Base-by-base conservation (phyloP, 2,113 vertebrate species). In the Ivindomyrus marchei region DNA sequence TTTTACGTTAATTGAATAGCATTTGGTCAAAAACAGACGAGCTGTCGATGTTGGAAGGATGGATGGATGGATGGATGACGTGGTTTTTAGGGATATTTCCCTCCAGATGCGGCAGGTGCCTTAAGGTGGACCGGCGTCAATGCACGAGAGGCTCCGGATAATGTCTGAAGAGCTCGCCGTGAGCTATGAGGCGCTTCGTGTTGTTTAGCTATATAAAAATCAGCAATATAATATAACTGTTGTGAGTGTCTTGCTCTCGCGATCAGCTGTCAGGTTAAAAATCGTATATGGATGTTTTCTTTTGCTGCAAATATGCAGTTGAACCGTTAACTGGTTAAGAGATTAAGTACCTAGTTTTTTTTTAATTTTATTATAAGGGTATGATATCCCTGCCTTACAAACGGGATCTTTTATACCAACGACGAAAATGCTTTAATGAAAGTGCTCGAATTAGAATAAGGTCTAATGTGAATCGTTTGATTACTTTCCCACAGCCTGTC, bases 401-500 rank as follows among this genome's bases (percentile, higher is more conserved):
- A 15, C 62, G 6, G n/a, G 9, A 66, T 27, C 62, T 31, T 31
- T 70, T 31, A 27, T 70, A 70, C 9, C 10, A 31, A 13, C 3
- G 62, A 31, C 27, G 27, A 27, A 66, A 27, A 11, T 39, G 70
- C 70, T 31, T 39, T 77, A 77, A 39, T 15, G 4, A 36, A 77
- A 39, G 13, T 31, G n/a, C 13, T 15, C n/a, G 31, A 77, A 77
- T 77, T 39, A 36, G 31, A 39, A 77, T 77, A 31, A 77, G 27
- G 70, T 4, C 31, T 39, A 77, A 39, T 77, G 70, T 56, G 5
- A 56, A 56, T 56, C 53, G 1, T 19, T 21, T 77, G 13, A 77
- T 39, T 80, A 19, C 74, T 80, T 80, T 36, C 87, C 74, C 85
- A 0, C 93, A 99, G 98, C 98, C 98, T 0, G 98, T 99, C 91